Evolutionary conservation across 2,888 invertebrate species (phyloP), one percentile per base, ranked within the genome.

Genomic region (Nudaria mundana): DNA sequence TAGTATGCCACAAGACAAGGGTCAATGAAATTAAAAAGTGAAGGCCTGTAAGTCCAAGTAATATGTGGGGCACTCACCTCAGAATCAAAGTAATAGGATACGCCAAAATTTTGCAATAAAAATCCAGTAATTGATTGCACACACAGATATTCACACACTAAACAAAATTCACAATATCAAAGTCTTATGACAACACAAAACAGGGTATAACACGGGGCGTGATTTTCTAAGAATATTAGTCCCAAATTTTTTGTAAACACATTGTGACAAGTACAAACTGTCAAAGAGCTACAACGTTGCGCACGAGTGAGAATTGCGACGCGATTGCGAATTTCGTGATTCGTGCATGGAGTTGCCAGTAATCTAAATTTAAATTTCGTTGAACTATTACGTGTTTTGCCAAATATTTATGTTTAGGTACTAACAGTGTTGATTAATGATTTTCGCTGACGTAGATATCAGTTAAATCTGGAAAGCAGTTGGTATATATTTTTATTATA

Each of bases 41-140:
- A 54, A 61, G 44, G 55, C 40, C 25, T 55, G n/a, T n/a, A n/a
- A n/a, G n/a, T n/a, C n/a, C n/a, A n/a, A n/a, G n/a, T 43, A 26
- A 29, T 33, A 56, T 43, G 23, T 56, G 42, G 59, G 52, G 24
- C 59, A 62, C 59, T 59, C 48, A 59, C 59, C 59, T 62, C 51
- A 51, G 23, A 12, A 34, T 28, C 45, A 42, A 22, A 34, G 25
- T 42, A 36, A 41, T 40, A 32, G 37, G 22, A 6, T 29, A 25
- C 20, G 20, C 20, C 20, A 30, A 36, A 13, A 11, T 31, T 30
- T 39, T 28, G 40, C 26, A 45, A 41, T n/a, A 30, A 52, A 60
- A 60, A 36, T 48, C 62, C 52, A 54, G 29, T 24, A 5, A 33
- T 44, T 23, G n/a, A 24, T 22, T 28, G 16, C 22, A 34, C 22